These are phyloP conservation scores for Sphaeramia orbicularis DNA, from an alignment of 2,797 vertebrate species.

Conservation along the genomic window DNA sequence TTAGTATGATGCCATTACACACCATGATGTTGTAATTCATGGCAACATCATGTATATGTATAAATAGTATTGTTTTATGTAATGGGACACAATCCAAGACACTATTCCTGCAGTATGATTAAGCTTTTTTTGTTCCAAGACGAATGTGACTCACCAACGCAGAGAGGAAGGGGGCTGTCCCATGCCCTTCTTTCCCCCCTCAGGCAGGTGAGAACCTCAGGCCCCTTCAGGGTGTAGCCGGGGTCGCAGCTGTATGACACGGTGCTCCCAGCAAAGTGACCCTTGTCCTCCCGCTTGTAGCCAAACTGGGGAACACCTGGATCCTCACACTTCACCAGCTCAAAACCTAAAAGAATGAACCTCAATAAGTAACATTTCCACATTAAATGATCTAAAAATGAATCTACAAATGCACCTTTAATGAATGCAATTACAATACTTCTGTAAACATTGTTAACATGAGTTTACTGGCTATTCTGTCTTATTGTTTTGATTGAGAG, in stretches of 20 bases:
- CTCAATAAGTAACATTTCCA: too few relatives aligned
- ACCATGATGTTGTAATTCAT: too few relatives aligned
- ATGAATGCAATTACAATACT: too few relatives aligned
- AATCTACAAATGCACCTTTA: too few relatives aligned
- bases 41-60: too few relatives aligned
- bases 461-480: too few relatives aligned
- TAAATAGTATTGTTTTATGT: too few relatives aligned
- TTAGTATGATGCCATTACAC: too few relatives aligned
- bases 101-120: background rate
- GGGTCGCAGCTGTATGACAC: slow-evolving; percentile 95
- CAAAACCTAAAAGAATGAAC: slow-evolving; percentile 88
- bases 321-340: slow-evolving; percentile 97
- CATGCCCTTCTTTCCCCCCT: slow-evolving; percentile 95
- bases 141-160: slow-evolving; percentile 88
- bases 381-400: too few relatives aligned
- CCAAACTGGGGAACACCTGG: slow-evolving; percentile 95
- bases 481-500: too few relatives aligned
- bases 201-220: slow-evolving; percentile 89
- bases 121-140: background rate
- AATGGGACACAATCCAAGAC: background rate
- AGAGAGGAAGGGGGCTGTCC: slow-evolving; percentile 94
- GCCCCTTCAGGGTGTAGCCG: slow-evolving; percentile 92
- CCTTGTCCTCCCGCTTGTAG: slow-evolving; percentile 94
- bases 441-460: too few relatives aligned
- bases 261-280: slow-evolving; percentile 95